These are phyloP conservation scores for Microcebus murinus DNA, from an alignment of 2,113 vertebrate genomes.

Conservation along the genomic window DNA sequence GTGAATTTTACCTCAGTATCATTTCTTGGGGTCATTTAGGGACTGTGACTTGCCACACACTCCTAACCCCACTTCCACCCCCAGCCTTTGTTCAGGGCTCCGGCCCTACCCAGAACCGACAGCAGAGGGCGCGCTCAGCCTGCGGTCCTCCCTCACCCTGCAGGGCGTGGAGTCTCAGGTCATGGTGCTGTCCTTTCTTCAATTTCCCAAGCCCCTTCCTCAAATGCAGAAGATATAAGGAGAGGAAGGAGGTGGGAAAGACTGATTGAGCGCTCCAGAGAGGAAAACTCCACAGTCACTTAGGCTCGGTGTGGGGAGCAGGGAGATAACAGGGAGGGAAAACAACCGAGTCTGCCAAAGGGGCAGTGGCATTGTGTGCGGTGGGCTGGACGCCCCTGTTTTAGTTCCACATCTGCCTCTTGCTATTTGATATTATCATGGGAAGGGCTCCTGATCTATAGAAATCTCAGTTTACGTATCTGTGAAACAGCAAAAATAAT, in stretches of 20 bases:
- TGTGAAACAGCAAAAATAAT: neutral
- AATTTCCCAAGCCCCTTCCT: neutral
- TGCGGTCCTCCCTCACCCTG: neutral
- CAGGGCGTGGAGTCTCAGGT: too few relatives aligned
- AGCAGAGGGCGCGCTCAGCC: neutral
- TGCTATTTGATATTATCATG: too few relatives aligned
- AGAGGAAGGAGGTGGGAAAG: neutral
- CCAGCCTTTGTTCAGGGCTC: neutral
- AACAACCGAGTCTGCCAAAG: neutral
- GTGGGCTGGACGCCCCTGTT: too few relatives aligned
- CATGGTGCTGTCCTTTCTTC: neutral
- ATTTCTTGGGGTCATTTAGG: neutral
- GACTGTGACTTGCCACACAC: neutral
- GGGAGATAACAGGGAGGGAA: neutral
- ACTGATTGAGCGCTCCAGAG: neutral
- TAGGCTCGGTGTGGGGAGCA: neutral
- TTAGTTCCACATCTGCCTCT: neutral
- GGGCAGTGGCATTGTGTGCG: rapidly evolving
- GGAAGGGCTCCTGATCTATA: neutral
- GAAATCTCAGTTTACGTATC: neutral
- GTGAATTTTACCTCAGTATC: neutral
- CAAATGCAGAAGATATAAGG: neutral
- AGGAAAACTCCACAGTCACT: rapidly evolving
- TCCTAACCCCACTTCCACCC: neutral
- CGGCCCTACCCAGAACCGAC: neutral